Base-by-base conservation (phyloP, 2,113 vertebrate genomes). In the Nymphicus hollandicus region DNA sequence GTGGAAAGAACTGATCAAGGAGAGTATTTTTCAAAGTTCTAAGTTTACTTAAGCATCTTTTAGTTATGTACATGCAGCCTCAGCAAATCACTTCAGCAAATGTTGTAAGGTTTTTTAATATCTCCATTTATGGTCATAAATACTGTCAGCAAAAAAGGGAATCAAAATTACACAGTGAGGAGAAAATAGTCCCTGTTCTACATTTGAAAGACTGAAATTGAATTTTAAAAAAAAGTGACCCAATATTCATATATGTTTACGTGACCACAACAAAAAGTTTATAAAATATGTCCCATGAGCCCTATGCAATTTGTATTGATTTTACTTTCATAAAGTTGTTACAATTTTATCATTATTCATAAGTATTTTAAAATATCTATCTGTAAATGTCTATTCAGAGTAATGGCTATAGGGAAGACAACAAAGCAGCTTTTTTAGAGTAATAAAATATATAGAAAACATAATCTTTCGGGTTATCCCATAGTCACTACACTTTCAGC, bases 221-320 rank as follows among this genome's bases (percentile, higher is more conserved):
- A 93, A 90, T 81, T 85, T 49, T 25, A 91, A 85, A 84, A 25
- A 95, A 68, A 81, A 73, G 19, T 39, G 79, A 50, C 39, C 91
- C 96, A 83, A 86, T 84, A 94, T 85, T 91, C 69, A 92, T n/a
- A 92, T 78, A 72, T 44, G 89, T 85, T 96, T 83, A 41, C 70
- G 76, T 43, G 84, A 89, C 58, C 31, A 47, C 17, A 61, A 93
- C 68, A 84, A 81, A 94, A 84, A 61, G 44, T 91, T 95, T 81
- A 89, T 81, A 84, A 92, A 93, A 96, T 91, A 61, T 79, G 82
- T 93, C 87, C 72, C 79, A 66, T 8, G 46, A 90, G 64, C 29
- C n/a, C 68, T 53, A 73, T 53, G 56, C 73, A 92, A 94, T 96
- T 96, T 87, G 66, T 88, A 96, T 77, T 6, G 91, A 96, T 96